Percentiles rank a stretch among this genome's conserved stretches.
phyloP scores from a whole-genome alignment of 2,888 invertebrate genomes.

The Drosophila flavopinicola region DNA sequence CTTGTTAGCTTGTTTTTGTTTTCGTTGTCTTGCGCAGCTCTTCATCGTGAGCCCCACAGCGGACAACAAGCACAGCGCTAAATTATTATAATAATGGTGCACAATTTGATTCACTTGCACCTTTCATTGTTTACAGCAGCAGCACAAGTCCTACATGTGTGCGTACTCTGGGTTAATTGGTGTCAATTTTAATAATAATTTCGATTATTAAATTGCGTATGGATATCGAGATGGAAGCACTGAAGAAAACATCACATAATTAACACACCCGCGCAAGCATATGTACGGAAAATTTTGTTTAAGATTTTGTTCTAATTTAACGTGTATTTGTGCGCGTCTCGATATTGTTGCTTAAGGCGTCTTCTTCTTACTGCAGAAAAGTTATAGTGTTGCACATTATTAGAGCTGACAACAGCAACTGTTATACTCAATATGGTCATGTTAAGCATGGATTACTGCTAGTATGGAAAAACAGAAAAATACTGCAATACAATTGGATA shows the following conservation, averaged over 20 bases:
- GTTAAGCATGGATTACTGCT: not conserved
- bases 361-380: constrained; percentile 50
- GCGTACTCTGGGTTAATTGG: constrained; percentile 13
- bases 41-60: constrained; percentile 43
- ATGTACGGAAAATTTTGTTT: constrained; percentile 21
- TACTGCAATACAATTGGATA: not conserved
- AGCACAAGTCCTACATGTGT: constrained; percentile 19
- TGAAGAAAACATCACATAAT: constrained; percentile 21
- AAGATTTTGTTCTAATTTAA: constrained; percentile 12
- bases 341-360: constrained; percentile 36
- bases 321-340: constrained; percentile 46
- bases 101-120: constrained; percentile 68
- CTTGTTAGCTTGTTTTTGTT: constrained; percentile 68
- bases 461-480: not conserved
- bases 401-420: constrained; percentile 2
- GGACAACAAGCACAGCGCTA: constrained; percentile 42
- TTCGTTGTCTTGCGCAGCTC: constrained; percentile 56
- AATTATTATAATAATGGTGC: constrained; percentile 39
- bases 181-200: constrained; percentile 16
- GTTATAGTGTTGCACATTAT: constrained; percentile 34
- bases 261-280: constrained; percentile 20
- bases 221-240: constrained; percentile 24
- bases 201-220: constrained; percentile 2
- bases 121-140: constrained; percentile 47
- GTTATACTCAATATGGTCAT: constrained; percentile 25